Base-by-base conservation (phyloP, 2,113 vertebrate genomes). In the Zosterops borbonicus region DNA sequence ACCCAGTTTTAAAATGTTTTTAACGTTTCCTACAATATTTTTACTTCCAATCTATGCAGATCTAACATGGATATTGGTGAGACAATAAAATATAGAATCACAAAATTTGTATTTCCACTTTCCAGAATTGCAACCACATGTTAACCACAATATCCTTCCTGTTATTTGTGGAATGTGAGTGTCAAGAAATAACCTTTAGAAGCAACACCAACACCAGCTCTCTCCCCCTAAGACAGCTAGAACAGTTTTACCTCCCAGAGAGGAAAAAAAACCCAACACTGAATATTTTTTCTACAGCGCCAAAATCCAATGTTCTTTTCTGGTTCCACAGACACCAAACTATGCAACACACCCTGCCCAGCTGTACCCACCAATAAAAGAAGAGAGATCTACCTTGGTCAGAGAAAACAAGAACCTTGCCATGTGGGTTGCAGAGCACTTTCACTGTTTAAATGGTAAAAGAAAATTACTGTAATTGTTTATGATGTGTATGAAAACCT, bases 71-170 rank as follows among this genome's bases (percentile, higher is more conserved):
- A 27, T 86, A 44, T 41, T 44, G 44, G 47, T 50, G 62, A 71
- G 35, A 83, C 42, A 89, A 83, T 56, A 73, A 87, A 92, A 91
- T 63, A 63, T 2, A 93, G 67, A 56, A 86, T 77, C 50, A 35
- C n/a, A 56, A 55, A 67, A 82, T 84, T 90, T 52, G 39, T 76
- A 62, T 80, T 63, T 82, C 70, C 47, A 53, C 46, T 83, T 90
- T 90, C 82, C 87, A 95, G 81, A 91, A 89, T 7, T 88, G 86
- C 27, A 92, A 80, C 87, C 85, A 74, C 79, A 73, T 12, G 21
- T 70, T 83, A 88, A 94, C 93, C 94, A 83, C 90, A 75, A 22
- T 47, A 69, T 94, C 87, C 90, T 96, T 94, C 85, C 88, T 96
- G 59, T 90, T 95, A 44, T 46, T 78, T 86, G 56, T 63, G 75